These are phyloP conservation scores for Toxotes lorentzi DNA, from an alignment of 2,797 vertebrate species.

Conservation along the genomic window DNA sequence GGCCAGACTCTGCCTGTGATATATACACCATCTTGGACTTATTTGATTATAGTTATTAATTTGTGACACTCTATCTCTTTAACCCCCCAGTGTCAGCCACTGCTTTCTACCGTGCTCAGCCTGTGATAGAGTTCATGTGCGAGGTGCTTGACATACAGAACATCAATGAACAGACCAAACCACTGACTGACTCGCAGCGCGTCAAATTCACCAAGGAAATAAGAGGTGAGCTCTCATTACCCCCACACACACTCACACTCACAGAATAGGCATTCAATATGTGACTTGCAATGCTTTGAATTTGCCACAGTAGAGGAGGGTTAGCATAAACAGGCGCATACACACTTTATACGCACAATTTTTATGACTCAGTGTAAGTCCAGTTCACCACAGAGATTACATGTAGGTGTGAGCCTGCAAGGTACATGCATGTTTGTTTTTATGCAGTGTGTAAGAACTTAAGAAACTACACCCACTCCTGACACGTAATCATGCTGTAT, in stretches of 20 bases:
- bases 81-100: slow-evolving; percentile 92
- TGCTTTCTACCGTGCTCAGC: slow-evolving; percentile 98
- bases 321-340: background rate
- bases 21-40: background rate
- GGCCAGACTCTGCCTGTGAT: background rate
- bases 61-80: background rate
- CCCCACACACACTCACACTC: no score
- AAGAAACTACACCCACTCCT: slow-evolving; percentile 25
- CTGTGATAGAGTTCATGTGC: slow-evolving; percentile 99
- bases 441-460: background rate
- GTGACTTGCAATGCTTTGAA: background rate
- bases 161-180: slow-evolving; percentile 98
- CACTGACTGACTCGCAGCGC: slow-evolving; percentile 97
- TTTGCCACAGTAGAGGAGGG: background rate
- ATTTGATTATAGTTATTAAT: background rate
- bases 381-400: slow-evolving; percentile 10
- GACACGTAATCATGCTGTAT: background rate
- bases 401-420: slow-evolving; percentile 10
- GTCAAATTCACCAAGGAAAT: slow-evolving; percentile 99
- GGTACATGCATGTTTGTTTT: slow-evolving; percentile 31
- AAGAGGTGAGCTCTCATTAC: slow-evolving; percentile 87
- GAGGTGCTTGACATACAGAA: slow-evolving; percentile 98
- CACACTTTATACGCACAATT: background rate
- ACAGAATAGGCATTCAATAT: no score
- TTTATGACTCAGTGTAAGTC: slow-evolving; percentile 35